phyloP scores from a whole-genome alignment of 2,888 invertebrate species.

The Apeira syringaria region DNA sequence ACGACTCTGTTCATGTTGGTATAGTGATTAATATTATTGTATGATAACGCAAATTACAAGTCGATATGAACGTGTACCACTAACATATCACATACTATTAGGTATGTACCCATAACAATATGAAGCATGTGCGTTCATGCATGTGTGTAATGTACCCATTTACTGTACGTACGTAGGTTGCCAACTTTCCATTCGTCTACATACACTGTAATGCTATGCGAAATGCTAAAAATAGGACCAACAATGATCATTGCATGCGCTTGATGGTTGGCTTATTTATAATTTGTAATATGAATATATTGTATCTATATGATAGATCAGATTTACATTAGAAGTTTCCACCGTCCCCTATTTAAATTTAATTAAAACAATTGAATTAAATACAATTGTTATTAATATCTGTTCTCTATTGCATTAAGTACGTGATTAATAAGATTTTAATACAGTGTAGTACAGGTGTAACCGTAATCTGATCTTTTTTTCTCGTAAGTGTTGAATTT shows the following conservation, averaged over 20 bases:
- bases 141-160: slow-evolving; percentile 27
- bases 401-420: no score
- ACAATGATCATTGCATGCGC: slow-evolving; percentile 56
- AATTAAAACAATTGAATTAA: no score
- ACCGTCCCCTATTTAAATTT: no score
- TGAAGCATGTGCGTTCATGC: slow-evolving; percentile 8
- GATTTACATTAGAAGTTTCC: no score
- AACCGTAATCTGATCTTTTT: no score
- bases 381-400: no score
- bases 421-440: no score
- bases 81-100: slow-evolving; percentile 14
- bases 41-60: background rate
- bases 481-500: no score
- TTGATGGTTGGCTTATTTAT: slow-evolving; percentile 6
- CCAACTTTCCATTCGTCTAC: slow-evolving; percentile 76
- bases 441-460: no score
- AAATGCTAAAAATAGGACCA: slow-evolving; percentile 67
- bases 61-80: slow-evolving; percentile 1
- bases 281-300: no score
- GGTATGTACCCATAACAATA: slow-evolving; percentile 2
- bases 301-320: no score
- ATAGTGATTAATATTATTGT: background rate
- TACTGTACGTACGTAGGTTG: slow-evolving; percentile 51
- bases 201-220: slow-evolving; percentile 46
- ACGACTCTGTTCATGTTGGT: background rate